Conservation (phyloP, 2,113 vertebrate species). For the Scolopax mira region DNA sequence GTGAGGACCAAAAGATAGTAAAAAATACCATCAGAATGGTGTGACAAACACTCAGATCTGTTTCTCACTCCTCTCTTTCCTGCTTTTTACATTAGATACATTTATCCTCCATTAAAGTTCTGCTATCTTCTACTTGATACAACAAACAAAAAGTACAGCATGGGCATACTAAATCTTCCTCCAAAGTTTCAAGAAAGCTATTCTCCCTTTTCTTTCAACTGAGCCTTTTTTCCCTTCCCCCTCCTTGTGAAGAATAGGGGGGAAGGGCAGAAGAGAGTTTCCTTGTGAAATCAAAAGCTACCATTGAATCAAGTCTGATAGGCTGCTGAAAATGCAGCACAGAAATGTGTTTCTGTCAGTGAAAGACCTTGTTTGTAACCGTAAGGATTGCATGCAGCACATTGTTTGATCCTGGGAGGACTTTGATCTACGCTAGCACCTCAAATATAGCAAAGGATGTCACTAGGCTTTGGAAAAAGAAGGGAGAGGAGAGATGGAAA, state of each 20-base stretch:
- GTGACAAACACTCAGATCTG: neutral
- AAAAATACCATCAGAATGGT: neutral
- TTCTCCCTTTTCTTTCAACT: neutral
- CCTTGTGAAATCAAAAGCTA: conserved; percentile 46
- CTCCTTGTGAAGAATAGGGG: neutral
- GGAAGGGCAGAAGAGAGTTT: neutral
- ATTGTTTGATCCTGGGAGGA: conserved; percentile 44
- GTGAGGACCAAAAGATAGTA: neutral
- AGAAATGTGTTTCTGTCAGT: conserved; percentile 27
- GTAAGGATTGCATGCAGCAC: neutral
- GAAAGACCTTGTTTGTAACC: conserved; percentile 63
- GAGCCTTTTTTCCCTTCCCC: neutral
- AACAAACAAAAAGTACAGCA: neutral
- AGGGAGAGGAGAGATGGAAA: neutral
- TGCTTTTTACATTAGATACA: neutral
- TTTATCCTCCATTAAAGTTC: neutral
- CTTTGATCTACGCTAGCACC: conserved; percentile 57
- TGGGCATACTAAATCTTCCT: neutral
- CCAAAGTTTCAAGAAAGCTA: neutral
- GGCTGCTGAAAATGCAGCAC: conserved; percentile 30
- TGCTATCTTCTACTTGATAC: neutral
- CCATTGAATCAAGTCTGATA: neutral
- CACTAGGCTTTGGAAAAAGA: conserved; percentile 34
- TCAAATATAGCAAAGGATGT: conserved; percentile 37
- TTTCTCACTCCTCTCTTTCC: neutral